Conservation (phyloP, 2,797 vertebrate species). For the Silurus aristotelis region DNA sequence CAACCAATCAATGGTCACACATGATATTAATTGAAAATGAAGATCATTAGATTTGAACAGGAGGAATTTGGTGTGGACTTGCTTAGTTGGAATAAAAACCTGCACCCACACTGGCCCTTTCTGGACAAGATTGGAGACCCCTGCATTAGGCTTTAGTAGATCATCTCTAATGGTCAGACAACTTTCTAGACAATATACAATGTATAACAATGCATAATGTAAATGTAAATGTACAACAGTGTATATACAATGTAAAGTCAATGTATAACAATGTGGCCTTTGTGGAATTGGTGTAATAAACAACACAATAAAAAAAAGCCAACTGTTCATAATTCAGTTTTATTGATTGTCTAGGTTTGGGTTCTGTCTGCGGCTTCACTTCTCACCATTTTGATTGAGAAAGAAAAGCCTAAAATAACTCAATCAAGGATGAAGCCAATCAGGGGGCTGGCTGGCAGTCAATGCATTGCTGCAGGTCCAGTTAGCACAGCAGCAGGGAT, state of each 20-base stretch:
- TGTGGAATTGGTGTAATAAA: neutral
- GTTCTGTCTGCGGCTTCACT: constrained; percentile 37
- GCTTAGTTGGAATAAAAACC: too few relatives aligned
- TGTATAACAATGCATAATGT: constrained; percentile 18
- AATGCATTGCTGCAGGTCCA: constrained; percentile 43
- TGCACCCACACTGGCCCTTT: too few relatives aligned
- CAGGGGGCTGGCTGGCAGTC: constrained; percentile 47
- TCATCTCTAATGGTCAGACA: too few relatives aligned
- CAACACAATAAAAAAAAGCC: constrained; percentile 11
- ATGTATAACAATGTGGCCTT: constrained; percentile 13
- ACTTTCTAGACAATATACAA: too few relatives aligned
- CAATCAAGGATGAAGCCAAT: constrained; percentile 45
- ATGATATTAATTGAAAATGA: too few relatives aligned
- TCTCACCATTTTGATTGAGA: constrained; percentile 34
- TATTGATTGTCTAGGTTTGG: constrained; percentile 45
- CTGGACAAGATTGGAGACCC: too few relatives aligned
- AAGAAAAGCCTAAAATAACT: constrained; percentile 53
- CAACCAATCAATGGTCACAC: too few relatives aligned
- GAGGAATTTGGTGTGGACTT: too few relatives aligned
- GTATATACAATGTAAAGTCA: neutral
- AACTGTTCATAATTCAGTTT: constrained; percentile 40
- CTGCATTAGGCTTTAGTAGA: neutral
- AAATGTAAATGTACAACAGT: constrained; percentile 12
- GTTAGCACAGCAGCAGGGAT: constrained; percentile 52
- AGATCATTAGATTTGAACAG: too few relatives aligned